Evolutionary conservation across 1,140 invertebrate genomes (phyloP).

Genomic region (Drosophila sucinea): DNA sequence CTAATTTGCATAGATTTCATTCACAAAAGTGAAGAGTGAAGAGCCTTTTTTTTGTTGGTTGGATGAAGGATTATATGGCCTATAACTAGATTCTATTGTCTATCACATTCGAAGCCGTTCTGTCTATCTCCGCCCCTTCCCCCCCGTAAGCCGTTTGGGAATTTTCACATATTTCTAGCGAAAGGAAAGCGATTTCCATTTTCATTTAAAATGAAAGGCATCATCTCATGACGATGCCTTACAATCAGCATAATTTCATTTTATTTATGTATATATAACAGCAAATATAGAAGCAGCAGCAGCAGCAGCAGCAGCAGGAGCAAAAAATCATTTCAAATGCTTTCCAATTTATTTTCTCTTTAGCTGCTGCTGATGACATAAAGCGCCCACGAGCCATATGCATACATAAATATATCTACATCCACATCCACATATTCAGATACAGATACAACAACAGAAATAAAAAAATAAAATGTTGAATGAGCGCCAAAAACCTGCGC

Average conservation of each 20-base stretch:
- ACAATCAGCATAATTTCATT: constrained; percentile 78
- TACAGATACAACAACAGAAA: constrained; percentile 10
- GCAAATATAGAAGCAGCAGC: constrained; percentile 2
- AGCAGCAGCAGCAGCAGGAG: constrained; percentile 18
- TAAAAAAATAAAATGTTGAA: constrained; percentile 34
- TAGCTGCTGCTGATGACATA: constrained; percentile 68
- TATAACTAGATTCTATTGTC: constrained; percentile 9
- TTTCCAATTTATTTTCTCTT: constrained; percentile 72
- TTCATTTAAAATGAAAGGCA: constrained; percentile 48
- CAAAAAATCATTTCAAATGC: constrained; percentile 48
- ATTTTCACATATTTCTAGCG: constrained; percentile 16
- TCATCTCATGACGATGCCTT: constrained; percentile 21
- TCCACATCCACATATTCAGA: constrained; percentile 16
- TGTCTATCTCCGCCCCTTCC: constrained; percentile 2
- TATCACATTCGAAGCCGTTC: constrained; percentile 3
- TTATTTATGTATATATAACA: constrained; percentile 33
- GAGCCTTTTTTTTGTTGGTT: not conserved
- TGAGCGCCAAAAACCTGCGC: constrained; percentile 66
- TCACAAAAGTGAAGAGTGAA: not conserved
- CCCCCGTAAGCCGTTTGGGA: constrained; percentile 32
- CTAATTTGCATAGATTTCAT: constrained; percentile 67
- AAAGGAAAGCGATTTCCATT: constrained; percentile 50
- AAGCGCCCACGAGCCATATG: constrained; percentile 50
- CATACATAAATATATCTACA: constrained; percentile 30
- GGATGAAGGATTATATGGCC: constrained; percentile 4